These are phyloP conservation scores for Tetraodon nigroviridis DNA, from an alignment of 2,113 vertebrate genomes.

Conservation along the genomic window DNA sequence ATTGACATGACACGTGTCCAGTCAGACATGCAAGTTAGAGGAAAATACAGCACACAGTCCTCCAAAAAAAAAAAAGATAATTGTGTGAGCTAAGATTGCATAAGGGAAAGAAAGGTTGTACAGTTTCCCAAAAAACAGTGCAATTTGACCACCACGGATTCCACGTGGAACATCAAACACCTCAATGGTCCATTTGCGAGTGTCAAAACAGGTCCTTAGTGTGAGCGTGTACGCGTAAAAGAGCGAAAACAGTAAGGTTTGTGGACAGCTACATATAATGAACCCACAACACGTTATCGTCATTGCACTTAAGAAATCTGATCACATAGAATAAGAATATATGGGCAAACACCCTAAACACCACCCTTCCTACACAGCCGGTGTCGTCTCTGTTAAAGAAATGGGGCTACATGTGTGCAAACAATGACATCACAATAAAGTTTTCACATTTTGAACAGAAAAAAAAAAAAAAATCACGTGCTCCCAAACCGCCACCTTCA, in stretches of 20 bases:
- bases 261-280: not conserved
- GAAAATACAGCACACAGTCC: slow-evolving; percentile 40
- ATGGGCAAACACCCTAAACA: not conserved
- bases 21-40: slow-evolving; percentile 21
- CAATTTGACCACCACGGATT: slow-evolving; percentile 40
- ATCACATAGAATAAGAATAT: slow-evolving; percentile 1
- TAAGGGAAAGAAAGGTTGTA: slow-evolving; percentile 52
- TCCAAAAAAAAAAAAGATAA: slow-evolving; percentile 52
- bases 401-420: slow-evolving; percentile 41
- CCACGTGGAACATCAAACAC: not conserved
- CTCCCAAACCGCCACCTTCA: not conserved
- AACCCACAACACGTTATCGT: not conserved
- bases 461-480: slow-evolving; percentile 4
- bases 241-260: no score
- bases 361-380: slow-evolving; percentile 8
- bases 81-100: slow-evolving; percentile 55
- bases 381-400: not conserved
- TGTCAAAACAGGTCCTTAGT: slow-evolving; percentile 6
- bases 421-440: not conserved
- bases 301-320: slow-evolving; percentile 50
- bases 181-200: not conserved
- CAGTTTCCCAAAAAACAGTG: slow-evolving; percentile 57
- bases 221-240: no score
- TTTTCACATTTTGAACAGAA: slow-evolving; percentile 31
- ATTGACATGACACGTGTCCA: slow-evolving; percentile 6